Percentiles rank a stretch among this genome's conserved stretches.
phyloP scores from a whole-genome alignment of 2,888 invertebrate genomes.

The Pseudoips prasinana region DNA sequence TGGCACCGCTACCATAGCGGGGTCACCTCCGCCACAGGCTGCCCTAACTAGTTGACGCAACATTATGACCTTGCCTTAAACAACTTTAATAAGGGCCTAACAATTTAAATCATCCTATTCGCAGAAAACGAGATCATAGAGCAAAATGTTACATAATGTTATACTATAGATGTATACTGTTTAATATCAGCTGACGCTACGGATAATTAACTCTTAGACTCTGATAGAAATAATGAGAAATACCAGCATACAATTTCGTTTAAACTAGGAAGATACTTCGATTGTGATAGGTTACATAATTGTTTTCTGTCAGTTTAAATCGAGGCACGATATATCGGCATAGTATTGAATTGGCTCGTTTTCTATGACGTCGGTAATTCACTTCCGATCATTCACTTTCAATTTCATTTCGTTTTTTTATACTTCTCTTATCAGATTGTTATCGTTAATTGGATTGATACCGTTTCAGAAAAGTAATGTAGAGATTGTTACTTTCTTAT shows the following conservation, averaged over 20 bases:
- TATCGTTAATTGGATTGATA: conserved; percentile 33
- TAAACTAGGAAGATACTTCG: conserved; percentile 7
- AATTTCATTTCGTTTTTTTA: conserved; percentile 22
- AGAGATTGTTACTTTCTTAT: too few species aligned
- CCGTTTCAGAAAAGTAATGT: too few species aligned
- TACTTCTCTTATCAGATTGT: too few species aligned
- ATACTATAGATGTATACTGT: too few species aligned
- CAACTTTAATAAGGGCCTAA: conserved; percentile 30
- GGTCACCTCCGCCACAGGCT: conserved; percentile 62
- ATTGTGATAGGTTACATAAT: conserved; percentile 34
- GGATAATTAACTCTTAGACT: too few species aligned
- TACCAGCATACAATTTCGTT: too few species aligned
- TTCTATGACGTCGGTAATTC: conserved; percentile 41
- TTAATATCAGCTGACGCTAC: too few species aligned
- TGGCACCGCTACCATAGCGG: conserved; percentile 68
- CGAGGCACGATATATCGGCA: conserved; percentile 16
- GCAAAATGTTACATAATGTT: conserved; percentile 18
- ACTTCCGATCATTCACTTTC: conserved; percentile 44
- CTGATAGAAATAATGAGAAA: too few species aligned
- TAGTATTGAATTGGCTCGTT: conserved; percentile 40
- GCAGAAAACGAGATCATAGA: conserved; percentile 3
- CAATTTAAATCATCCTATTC: conserved; percentile 13
- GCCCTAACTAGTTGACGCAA: conserved; percentile 38
- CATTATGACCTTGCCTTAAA: conserved; percentile 30
- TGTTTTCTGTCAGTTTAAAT: conserved; percentile 16